Evolutionary conservation across 2,797 vertebrate species (phyloP).

Genomic region (Threskiornis aethiopicus): DNA sequence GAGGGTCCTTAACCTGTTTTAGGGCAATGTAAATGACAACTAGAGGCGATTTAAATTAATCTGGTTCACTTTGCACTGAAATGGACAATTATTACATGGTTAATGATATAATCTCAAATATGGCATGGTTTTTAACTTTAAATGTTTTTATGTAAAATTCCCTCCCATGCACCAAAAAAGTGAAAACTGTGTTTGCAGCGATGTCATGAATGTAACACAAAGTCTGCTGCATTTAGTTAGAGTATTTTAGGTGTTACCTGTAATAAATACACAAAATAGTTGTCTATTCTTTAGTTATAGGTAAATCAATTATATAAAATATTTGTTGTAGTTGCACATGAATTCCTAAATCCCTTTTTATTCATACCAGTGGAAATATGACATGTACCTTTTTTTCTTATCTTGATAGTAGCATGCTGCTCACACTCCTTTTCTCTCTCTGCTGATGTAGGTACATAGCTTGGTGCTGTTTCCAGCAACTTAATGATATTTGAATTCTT

Average conservation of each 20-base stretch:
- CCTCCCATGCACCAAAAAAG: not conserved
- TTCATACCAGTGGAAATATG: not conserved
- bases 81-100: not conserved
- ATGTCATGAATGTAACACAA: not conserved
- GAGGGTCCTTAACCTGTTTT: not conserved
- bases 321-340: not conserved
- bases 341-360: not conserved
- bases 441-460: slow-evolving; percentile 2
- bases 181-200: not conserved
- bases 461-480: slow-evolving; percentile 67
- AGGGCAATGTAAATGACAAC: not conserved
- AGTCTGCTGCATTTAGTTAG: not conserved
- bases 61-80: not conserved
- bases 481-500: slow-evolving; percentile 78
- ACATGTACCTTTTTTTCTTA: slow-evolving; percentile 75
- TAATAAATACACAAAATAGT: not conserved
- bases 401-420: slow-evolving; percentile 41
- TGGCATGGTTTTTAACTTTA: not conserved
- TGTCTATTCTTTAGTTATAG: not conserved
- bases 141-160: not conserved
- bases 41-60: not conserved
- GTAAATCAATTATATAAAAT: not conserved
- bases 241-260: not conserved
- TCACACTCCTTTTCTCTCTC: slow-evolving; percentile 27
- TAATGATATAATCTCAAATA: not conserved